Evolutionary conservation across 2,797 vertebrate species (phyloP).

Genomic region (Masticophis lateralis): DNA sequence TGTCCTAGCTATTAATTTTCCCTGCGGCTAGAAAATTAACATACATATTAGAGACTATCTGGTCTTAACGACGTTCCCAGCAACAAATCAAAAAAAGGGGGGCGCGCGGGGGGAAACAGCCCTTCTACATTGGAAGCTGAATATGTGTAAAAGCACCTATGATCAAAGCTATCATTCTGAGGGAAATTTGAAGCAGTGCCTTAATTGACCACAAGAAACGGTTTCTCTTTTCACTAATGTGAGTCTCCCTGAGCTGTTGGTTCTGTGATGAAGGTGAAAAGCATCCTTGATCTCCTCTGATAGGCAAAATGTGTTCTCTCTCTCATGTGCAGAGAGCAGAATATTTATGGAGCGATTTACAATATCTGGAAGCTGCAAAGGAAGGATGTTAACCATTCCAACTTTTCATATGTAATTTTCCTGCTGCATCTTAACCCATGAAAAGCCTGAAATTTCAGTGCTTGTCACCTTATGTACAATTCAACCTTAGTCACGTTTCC

Average conservation of each 20-base stretch:
- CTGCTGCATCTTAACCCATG: conserved; percentile 44
- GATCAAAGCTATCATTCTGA: conserved; percentile 49
- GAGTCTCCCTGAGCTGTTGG: conserved; percentile 52
- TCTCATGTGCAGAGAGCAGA: conserved; percentile 33
- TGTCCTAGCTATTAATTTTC: conserved; percentile 41
- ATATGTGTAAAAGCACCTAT: conserved; percentile 37
- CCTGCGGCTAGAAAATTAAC: conserved; percentile 32
- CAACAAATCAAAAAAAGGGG: conserved; percentile 28
- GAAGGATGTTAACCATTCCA: conserved; percentile 33
- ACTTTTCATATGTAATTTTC: conserved; percentile 32
- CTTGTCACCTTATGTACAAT: conserved; percentile 50
- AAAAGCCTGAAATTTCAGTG: conserved; percentile 37
- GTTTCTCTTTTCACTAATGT: conserved; percentile 48
- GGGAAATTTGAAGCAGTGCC: conserved; percentile 49
- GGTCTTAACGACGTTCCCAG: conserved; percentile 48
- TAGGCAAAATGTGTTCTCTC: conserved; percentile 44
- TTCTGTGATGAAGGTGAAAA: conserved; percentile 48
- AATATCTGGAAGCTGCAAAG: conserved; percentile 42
- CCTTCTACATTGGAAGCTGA: not conserved
- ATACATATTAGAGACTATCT: conserved; percentile 32
- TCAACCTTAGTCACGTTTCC: conserved; percentile 46
- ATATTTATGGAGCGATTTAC: conserved; percentile 38
- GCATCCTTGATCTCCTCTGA: conserved; percentile 53
- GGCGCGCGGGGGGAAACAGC: conserved; percentile 1
- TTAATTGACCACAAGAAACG: conserved; percentile 53